Conservation (phyloP, 2,888 invertebrate genomes). For the Eustalomyia histrio region DNA sequence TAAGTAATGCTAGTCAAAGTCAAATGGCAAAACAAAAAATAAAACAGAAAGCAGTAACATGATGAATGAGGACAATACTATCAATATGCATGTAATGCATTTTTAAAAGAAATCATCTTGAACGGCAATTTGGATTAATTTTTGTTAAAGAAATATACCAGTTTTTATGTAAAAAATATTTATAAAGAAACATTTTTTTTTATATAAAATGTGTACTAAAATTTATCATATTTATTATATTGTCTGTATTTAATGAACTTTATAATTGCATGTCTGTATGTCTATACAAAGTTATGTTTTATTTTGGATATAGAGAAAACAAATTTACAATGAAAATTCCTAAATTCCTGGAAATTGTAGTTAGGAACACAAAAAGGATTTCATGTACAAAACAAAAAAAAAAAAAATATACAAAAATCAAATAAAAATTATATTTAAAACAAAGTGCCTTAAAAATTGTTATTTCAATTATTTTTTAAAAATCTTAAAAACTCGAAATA, state of each 20-base stretch:
- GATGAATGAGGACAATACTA: conserved; percentile 8
- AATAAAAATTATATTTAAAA: conserved; percentile 46
- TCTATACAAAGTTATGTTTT: conserved; percentile 14
- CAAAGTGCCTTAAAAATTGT: conserved; percentile 68
- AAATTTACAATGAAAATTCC: background rate
- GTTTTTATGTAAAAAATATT: conserved; percentile 2
- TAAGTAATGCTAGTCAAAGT: conserved; percentile 63
- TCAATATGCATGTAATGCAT: conserved; percentile 25
- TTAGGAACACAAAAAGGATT: background rate
- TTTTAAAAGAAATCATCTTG: conserved; percentile 15
- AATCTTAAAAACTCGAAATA: conserved; percentile 35
- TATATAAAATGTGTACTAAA: conserved; percentile 1
- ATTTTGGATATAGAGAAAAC: background rate
- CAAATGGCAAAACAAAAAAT: conserved; percentile 34
- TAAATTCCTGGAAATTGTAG: conserved; percentile 29
- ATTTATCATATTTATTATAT: conserved; percentile 1
- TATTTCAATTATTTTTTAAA: conserved; percentile 43
- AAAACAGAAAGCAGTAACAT: background rate
- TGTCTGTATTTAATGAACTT: conserved; percentile 28
- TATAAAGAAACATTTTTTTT: background rate
- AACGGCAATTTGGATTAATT: background rate
- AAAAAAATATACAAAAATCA: conserved; percentile 23
- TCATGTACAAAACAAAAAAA: conserved; percentile 46
- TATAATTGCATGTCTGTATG: conserved; percentile 30
- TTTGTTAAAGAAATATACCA: conserved; percentile 21